phyloP scores from a whole-genome alignment of 2,797 vertebrate species.

The Hemibagrus guttatus region DNA sequence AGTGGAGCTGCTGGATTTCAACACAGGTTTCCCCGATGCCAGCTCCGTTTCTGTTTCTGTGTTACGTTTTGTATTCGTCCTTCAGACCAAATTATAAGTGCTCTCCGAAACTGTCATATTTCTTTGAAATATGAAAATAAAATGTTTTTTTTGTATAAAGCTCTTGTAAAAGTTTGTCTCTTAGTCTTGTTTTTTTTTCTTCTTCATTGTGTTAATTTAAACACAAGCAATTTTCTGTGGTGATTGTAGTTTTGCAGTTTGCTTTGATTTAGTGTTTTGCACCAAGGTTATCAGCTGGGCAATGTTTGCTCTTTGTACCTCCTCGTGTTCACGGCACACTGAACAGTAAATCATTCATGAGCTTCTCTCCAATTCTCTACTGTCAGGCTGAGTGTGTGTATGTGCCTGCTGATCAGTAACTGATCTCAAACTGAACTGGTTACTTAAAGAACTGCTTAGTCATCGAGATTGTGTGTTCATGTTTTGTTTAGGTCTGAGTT shows the following conservation, averaged over 20 bases:
- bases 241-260: not conserved
- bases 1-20: constrained; percentile 6
- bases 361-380: not conserved
- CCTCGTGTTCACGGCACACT: not conserved
- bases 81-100: constrained; percentile 55
- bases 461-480: not conserved
- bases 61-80: constrained; percentile 64
- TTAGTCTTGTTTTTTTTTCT: not conserved
- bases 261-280: not conserved
- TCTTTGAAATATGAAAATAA: constrained; percentile 72
- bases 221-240: not conserved
- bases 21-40: not conserved
- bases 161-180: not conserved
- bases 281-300: not conserved
- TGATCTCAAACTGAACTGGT: not conserved
- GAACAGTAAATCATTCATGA: constrained; percentile 29
- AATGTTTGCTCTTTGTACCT: not conserved
- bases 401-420: not conserved
- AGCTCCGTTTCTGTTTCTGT: constrained; percentile 17
- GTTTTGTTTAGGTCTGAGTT: not conserved
- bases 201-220: not conserved
- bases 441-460: not conserved
- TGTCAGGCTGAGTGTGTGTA: not conserved
- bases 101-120: constrained; percentile 55
- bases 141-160: constrained; percentile 68